Evolutionary conservation across 2,113 vertebrate species (phyloP), one percentile per base, ranked within the genome.

Genomic region (Elephas maximus): DNA sequence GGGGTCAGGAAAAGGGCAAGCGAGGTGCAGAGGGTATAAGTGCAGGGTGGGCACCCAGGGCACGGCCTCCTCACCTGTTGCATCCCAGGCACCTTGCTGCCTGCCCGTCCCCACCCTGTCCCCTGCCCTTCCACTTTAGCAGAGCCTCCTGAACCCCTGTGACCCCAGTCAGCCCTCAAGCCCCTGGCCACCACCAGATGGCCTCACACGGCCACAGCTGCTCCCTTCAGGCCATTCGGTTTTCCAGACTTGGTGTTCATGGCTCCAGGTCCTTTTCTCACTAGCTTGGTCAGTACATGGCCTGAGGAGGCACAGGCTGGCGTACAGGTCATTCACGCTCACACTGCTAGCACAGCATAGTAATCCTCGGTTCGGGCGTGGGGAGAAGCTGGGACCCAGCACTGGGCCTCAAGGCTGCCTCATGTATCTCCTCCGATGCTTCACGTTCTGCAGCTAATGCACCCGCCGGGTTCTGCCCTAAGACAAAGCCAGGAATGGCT

Each of bases 341-440:
- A 9, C 0, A 15, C 65, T 45, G 67, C 77, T 5, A 9, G n/a
- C 28, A 5, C 62, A 23, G 23, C 20, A 60, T 10, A 6, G 41
- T 1, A 5, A 37, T 28, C 57, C 51, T 0, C 3, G 20, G n/a
- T 0, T 1, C 4, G 44, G 0, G 67, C 0, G 4, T 28, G 63
- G 48, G 82, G 41, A 24, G 37, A 10, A 3, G n/a, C 79, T 8
- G 15, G 45, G 0, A 1, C 53, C 41, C 17, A 0, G 73, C 53
- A 5, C n/a, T 0, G 1, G 67, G 57, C 91, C 84, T 88, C 15
- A 0, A 1, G 44, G 83, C 20, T 26, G 79, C 65, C 53, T 76
- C 9, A 23, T 21, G 15, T 0, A 5, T 8, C 63, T 18, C n/a
- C 73, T 63, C 91, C 0, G 0, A 23, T 0, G 14, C 2, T 51